Evolutionary conservation across 2,888 invertebrate species (phyloP).

Genomic region (Allophyes oxyacanthae): DNA sequence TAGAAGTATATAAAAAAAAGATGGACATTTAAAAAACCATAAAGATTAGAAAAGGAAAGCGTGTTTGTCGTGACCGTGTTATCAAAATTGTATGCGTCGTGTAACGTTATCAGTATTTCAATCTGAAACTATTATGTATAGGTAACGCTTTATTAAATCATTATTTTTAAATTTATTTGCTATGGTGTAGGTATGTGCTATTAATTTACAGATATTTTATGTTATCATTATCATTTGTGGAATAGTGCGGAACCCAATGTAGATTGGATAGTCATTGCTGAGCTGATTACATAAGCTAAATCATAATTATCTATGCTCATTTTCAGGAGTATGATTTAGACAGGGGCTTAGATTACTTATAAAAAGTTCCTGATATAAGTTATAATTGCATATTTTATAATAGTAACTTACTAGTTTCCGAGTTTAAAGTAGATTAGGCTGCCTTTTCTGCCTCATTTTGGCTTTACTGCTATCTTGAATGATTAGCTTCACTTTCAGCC

Average conservation of each 20-base stretch:
- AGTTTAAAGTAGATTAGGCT: slow-evolving; percentile 12
- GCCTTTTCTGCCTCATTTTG: slow-evolving; percentile 12
- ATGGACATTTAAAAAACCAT: background rate
- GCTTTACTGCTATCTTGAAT: slow-evolving; percentile 36
- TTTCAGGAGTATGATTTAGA: no score
- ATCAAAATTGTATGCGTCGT: slow-evolving; percentile 43
- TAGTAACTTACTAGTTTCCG: slow-evolving; percentile 1
- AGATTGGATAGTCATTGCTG: no score
- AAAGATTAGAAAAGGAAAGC: slow-evolving; percentile 5
- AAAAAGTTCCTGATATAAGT: no score
- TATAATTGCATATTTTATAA: no score
- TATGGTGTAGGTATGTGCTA: no score
- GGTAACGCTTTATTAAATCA: slow-evolving; percentile 4
- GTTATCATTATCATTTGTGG: no score
- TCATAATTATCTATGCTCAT: no score
- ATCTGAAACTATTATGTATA: slow-evolving; percentile 30
- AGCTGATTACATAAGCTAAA: no score
- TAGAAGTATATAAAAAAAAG: no score
- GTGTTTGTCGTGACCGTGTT: slow-evolving; percentile 41
- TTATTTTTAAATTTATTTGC: background rate
- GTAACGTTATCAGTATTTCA: slow-evolving; percentile 41
- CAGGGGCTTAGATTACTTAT: no score
- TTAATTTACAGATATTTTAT: no score
- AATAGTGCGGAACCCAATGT: no score
- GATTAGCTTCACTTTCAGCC: slow-evolving; percentile 31